Evolutionary conservation across 2,797 vertebrate genomes (phyloP).

Genomic region (Gambelia wislizenii): DNA sequence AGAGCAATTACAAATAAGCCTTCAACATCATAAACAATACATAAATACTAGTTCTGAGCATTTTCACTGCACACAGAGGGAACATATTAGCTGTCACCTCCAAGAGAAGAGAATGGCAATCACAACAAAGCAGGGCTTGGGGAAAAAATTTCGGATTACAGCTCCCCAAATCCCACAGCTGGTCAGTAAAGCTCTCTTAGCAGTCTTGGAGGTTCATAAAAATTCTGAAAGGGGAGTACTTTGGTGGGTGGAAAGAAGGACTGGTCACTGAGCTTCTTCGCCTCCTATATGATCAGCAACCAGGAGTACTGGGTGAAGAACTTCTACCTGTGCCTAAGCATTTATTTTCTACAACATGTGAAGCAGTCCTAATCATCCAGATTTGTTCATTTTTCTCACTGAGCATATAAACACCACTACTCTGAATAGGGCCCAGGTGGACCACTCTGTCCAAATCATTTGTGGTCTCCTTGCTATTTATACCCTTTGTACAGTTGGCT

Average conservation of each 20-base stretch:
- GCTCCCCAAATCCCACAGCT: neutral
- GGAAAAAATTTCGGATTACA: neutral
- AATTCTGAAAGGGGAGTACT: neutral
- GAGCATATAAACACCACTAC: neutral
- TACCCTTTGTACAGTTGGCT: neutral
- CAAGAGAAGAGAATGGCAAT: neutral
- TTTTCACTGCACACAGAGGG: neutral
- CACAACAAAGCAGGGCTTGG: neutral
- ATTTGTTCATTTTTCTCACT: neutral
- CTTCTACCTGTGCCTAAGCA: neutral
- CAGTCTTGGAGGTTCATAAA: too few relatives aligned
- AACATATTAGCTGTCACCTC: neutral
- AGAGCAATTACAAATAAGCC: neutral
- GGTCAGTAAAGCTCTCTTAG: too few relatives aligned
- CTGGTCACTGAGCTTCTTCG: neutral
- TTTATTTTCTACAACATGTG: neutral
- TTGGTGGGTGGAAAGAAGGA: too few relatives aligned
- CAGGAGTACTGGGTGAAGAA: neutral
- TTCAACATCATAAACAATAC: neutral
- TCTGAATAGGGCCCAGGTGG: neutral
- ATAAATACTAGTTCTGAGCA: neutral
- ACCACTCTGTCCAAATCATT: neutral
- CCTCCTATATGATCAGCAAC: neutral
- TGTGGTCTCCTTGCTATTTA: neutral
- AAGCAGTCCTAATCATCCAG: neutral